phyloP scores from a whole-genome alignment of 2,888 invertebrate genomes.

The Herminia tarsipennalis region DNA sequence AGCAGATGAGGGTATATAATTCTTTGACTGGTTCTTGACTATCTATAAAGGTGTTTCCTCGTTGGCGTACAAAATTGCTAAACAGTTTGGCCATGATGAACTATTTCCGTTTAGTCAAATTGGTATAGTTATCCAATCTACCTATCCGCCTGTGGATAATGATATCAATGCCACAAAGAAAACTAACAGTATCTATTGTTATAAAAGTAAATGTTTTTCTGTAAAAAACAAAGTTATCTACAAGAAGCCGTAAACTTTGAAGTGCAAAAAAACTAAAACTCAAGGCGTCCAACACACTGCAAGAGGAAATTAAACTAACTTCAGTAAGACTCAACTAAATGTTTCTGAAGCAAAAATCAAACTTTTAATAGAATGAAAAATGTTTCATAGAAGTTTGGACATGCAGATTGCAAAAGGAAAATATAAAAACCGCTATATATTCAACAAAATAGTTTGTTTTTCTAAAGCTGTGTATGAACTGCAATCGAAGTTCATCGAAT shows the following conservation, averaged over 20 bases:
- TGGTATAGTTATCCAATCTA: too few relatives aligned
- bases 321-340: slow-evolving; percentile 22
- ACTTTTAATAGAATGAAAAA: slow-evolving; percentile 28
- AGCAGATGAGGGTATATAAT: too few relatives aligned
- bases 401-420: neutral
- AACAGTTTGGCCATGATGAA: too few relatives aligned
- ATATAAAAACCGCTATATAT: too few relatives aligned
- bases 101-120: too few relatives aligned
- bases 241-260: slow-evolving; percentile 25
- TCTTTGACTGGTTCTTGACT: too few relatives aligned
- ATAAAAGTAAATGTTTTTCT: slow-evolving; percentile 13
- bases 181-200: slow-evolving; percentile 17
- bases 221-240: slow-evolving; percentile 19
- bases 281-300: slow-evolving; percentile 19
- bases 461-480: slow-evolving; percentile 4
- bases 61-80: too few relatives aligned
- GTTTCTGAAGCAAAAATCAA: slow-evolving; percentile 21
- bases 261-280: slow-evolving; percentile 30
- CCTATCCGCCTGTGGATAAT: too few relatives aligned
- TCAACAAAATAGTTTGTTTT: neutral
- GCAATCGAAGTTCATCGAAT: slow-evolving; percentile 23
- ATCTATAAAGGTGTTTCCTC: too few relatives aligned
- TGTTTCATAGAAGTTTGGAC: slow-evolving; percentile 6
- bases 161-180: too few relatives aligned
- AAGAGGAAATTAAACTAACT: slow-evolving; percentile 40